Percentiles rank a stretch among this genome's conserved stretches.
Evolutionary conservation across 2,888 invertebrate genomes (phyloP).

Genomic region (Meloe dianella): DNA sequence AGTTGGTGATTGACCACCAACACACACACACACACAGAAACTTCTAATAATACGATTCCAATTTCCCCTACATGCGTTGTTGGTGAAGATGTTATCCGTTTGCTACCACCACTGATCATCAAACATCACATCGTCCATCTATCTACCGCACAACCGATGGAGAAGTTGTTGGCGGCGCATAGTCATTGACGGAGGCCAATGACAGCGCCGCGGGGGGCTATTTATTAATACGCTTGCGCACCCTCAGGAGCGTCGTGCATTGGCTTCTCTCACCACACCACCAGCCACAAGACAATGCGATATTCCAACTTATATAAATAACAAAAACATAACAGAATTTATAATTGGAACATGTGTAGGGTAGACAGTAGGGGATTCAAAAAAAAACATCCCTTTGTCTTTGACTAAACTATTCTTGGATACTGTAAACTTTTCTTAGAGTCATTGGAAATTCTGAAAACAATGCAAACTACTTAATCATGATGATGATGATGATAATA

Average conservation of each 20-base stretch:
- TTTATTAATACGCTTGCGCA: conserved; percentile 37
- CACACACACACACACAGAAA: background rate
- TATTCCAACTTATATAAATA: background rate
- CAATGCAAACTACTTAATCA: no score
- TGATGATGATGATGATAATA: no score
- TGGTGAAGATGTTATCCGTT: conserved; percentile 17
- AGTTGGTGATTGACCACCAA: conserved; percentile 15
- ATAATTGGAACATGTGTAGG: background rate
- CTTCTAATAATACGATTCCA: background rate
- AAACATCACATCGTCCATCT: background rate
- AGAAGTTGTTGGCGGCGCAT: conserved; percentile 36
- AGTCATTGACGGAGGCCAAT: conserved; percentile 34
- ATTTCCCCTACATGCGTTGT: conserved; percentile 31
- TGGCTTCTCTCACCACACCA: conserved; percentile 43
- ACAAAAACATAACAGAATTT: background rate
- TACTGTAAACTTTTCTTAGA: no score
- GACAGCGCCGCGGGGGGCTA: conserved; percentile 34
- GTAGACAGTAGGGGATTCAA: background rate
- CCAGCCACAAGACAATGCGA: conserved; percentile 7
- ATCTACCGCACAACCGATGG: background rate
- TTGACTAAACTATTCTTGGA: background rate
- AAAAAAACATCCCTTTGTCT: background rate
- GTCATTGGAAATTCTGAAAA: no score
- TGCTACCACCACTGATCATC: conserved; percentile 10
- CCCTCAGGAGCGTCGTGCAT: conserved; percentile 41